Evolutionary conservation across 2,113 vertebrate species (phyloP), one percentile per base, ranked within the genome.

Genomic region (Progne subis): DNA sequence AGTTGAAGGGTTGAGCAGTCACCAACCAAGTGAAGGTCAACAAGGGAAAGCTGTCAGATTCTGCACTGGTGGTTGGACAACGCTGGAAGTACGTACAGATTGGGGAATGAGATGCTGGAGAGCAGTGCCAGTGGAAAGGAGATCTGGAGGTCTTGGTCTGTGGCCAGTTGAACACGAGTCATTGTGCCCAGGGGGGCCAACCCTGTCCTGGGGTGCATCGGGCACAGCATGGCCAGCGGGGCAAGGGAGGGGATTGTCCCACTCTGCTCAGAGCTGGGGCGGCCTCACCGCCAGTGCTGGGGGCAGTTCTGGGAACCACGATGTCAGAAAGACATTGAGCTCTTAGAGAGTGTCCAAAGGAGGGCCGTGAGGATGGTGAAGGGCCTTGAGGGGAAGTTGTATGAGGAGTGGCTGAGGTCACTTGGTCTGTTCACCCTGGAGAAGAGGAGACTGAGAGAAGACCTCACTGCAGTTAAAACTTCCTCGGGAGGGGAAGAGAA

Each of bases 131-230:
- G 1, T 2, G 26, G 11, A 60, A 13, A n/a, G n/a, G 20, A n/a
- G 15, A 13, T 2, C 8, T 31, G 26, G 15, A 15, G 6, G 9
- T 31, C 26, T 26, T 39, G 56, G 43, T 24, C 3, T 0, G 5
- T 24, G 43, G 26, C 43, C 47, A 76, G 32, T 17, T 17, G 53
- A 28, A 34, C 32, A 16, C 2, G 19, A 47, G 32, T 0, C 55
- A 59, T n/a, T 47, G n/a, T 37, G 72, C 55, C 55, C 43, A 47
- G 71, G 41, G 46, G 18, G 18, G 24, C 23, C 41, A 57, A 2
- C 3, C 7, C 2, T 74, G 71, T 46, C 71, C 71, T 57, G 53
- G 24, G 41, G 25, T 3, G 4, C 31, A 57, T 46, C 71, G 57
- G 71, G 53, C 4, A 34, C 71, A 57, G 41, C 55, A 46, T 29